Evolutionary conservation across 2,113 vertebrate genomes (phyloP).

Genomic region (Microtus montanus): DNA sequence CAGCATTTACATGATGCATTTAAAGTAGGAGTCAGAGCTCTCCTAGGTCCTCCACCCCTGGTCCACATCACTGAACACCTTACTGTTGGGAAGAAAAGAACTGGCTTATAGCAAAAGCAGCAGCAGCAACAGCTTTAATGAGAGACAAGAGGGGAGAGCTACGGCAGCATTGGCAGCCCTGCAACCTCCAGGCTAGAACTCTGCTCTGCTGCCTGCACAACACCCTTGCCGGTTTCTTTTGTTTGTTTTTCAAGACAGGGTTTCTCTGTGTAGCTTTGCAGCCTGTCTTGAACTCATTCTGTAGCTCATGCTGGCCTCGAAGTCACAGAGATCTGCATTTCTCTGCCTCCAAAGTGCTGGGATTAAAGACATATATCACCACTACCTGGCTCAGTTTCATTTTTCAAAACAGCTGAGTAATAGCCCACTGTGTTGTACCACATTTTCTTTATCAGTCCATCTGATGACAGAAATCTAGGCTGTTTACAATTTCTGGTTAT

Average conservation of each 20-base stretch:
- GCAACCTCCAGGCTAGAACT: background rate
- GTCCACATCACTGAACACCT: constrained; percentile 89
- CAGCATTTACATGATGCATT: constrained; percentile 96
- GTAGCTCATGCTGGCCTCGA: no score
- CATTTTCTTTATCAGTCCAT: background rate
- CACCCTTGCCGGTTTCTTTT: no score
- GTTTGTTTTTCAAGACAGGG: no score
- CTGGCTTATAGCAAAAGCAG: background rate
- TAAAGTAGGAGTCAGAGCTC: constrained; percentile 96
- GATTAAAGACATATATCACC: no score
- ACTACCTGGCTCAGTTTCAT: no score
- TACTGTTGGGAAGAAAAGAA: background rate
- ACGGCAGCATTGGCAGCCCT: background rate
- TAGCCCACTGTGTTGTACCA: background rate
- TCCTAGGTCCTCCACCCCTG: constrained; percentile 95
- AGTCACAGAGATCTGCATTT: no score
- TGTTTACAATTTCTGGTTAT: background rate
- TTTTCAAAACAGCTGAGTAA: background rate
- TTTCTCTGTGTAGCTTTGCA: no score
- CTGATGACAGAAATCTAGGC: background rate
- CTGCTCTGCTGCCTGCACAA: background rate
- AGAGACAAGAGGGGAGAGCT: background rate
- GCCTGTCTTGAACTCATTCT: no score
- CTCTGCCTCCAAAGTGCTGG: no score
- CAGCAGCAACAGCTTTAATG: background rate